These are phyloP conservation scores for Colostygia pectinataria DNA, from an alignment of 2,888 invertebrate genomes.

Conservation along the genomic window DNA sequence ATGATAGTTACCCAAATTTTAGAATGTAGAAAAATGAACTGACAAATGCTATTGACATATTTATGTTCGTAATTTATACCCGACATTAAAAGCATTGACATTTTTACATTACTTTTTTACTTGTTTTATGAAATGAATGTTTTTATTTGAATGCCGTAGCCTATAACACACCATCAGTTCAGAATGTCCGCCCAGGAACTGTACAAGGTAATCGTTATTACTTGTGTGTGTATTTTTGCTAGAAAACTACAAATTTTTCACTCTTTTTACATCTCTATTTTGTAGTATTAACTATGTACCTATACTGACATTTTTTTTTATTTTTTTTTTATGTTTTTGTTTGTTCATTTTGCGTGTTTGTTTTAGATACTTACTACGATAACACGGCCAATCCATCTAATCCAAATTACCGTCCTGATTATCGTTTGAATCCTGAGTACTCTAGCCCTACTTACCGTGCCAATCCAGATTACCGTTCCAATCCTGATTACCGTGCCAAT, in stretches of 20 bases:
- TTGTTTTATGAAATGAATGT: not conserved
- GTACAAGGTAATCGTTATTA: constrained; percentile 16
- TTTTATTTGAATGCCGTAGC: constrained; percentile 12
- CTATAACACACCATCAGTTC: constrained; percentile 8
- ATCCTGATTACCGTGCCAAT: constrained; percentile 12
- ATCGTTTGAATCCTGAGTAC: constrained; percentile 2
- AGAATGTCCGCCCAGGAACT: constrained; percentile 11
- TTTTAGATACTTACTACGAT: constrained; percentile 25
- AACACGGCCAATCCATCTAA: constrained; percentile 18
- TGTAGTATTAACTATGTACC: too few species aligned
- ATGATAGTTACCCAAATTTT: too few species aligned
- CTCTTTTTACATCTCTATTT: not conserved
- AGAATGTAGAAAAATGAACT: too few species aligned
- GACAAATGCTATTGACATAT: too few species aligned
- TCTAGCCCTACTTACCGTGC: not conserved
- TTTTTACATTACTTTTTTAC: constrained; percentile 12
- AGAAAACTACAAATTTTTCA: not conserved
- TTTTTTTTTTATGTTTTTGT: constrained; percentile 8
- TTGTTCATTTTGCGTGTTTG: constrained; percentile 21
- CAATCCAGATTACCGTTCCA: constrained; percentile 9
- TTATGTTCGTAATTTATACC: too few species aligned
- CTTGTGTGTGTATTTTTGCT: constrained; percentile 9
- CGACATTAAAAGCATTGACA: too few species aligned
- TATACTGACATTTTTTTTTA: not conserved
- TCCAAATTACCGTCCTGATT: constrained; percentile 17